Evolutionary conservation across 2,888 invertebrate genomes (phyloP).

Genomic region (Diadegma fenestrale): DNA sequence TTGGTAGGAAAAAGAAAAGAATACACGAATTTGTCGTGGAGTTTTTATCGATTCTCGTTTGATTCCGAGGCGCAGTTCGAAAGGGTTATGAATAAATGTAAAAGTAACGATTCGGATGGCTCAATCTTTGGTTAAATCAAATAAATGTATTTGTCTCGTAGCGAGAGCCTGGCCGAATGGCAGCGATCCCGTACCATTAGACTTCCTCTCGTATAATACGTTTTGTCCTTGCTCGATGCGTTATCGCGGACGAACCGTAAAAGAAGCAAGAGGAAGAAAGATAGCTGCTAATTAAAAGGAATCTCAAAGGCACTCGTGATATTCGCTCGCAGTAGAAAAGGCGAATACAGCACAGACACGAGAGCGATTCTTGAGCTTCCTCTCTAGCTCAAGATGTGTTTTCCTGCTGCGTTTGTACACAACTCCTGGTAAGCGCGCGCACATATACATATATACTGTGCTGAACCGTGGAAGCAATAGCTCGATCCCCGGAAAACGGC

Average conservation of each 20-base stretch:
- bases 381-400: conserved; percentile 57
- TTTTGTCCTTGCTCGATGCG: conserved; percentile 61
- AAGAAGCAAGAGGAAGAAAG: conserved; percentile 47
- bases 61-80: background rate
- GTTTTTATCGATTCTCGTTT: background rate
- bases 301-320: conserved; percentile 71
- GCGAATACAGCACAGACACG: conserved; percentile 47
- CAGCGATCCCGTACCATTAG: conserved; percentile 15
- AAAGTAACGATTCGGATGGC: background rate
- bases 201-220: conserved; percentile 10
- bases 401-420: conserved; percentile 46
- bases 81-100: background rate
- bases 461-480: conserved; percentile 55
- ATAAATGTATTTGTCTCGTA: conserved; percentile 3
- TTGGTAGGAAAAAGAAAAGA: background rate
- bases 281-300: conserved; percentile 71
- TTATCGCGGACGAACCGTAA: conserved; percentile 62
- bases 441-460: conserved; percentile 14
- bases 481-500: conserved; percentile 60
- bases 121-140: conserved; percentile 15
- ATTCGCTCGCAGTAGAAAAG: conserved; percentile 55
- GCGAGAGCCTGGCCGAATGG: background rate
- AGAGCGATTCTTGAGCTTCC: conserved; percentile 62
- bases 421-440: conserved; percentile 35
- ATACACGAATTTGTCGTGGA: background rate